Evolutionary conservation across 2,888 invertebrate genomes (phyloP).

Genomic region (Oscheius onirici): DNA sequence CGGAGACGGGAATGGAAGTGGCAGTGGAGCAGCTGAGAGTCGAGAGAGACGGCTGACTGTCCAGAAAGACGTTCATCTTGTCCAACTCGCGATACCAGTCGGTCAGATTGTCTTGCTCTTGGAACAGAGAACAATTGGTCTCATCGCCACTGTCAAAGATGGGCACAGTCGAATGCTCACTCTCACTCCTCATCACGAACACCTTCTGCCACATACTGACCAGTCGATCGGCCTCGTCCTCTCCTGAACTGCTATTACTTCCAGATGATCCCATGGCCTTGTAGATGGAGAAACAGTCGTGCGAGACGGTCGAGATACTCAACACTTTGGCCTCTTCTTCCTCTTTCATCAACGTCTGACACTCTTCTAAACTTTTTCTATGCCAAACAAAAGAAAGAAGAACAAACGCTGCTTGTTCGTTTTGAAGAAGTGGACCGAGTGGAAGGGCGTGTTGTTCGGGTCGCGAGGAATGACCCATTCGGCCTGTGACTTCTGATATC

Average conservation of each 20-base stretch:
- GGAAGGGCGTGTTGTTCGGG: background rate
- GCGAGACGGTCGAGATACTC: background rate
- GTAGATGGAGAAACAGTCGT: background rate
- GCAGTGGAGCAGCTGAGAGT: constrained; percentile 13
- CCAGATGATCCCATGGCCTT: background rate
- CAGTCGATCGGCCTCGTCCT: background rate
- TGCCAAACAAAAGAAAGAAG: too few species aligned
- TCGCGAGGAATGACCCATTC: background rate
- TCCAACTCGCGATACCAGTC: background rate
- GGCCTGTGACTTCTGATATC: background rate
- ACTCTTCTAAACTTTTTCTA: too few species aligned
- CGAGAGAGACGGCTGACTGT: background rate
- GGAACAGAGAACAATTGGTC: background rate
- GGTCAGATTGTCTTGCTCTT: background rate
- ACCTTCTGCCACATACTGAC: background rate
- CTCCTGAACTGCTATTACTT: background rate
- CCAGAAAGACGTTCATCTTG: background rate
- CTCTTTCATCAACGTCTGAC: too few species aligned
- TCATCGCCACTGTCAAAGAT: constrained; percentile 2
- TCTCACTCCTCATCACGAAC: background rate
- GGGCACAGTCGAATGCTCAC: background rate
- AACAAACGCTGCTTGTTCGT: background rate
- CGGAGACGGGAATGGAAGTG: background rate
- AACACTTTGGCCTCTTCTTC: background rate
- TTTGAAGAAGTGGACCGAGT: background rate